phyloP scores from a whole-genome alignment of 2,113 vertebrate genomes.

The Phaethornis superciliosus region DNA sequence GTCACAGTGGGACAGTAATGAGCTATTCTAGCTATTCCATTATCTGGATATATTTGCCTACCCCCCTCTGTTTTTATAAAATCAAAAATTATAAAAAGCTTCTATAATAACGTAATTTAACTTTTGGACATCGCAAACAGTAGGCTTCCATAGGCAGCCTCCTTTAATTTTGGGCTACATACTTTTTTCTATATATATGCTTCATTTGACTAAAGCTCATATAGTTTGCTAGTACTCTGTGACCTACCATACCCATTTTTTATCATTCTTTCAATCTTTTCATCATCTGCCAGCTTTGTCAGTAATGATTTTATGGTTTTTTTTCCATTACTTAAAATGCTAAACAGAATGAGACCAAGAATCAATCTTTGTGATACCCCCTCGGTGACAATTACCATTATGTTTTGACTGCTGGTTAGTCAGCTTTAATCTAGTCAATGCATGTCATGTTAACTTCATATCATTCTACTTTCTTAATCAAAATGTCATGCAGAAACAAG shows the following conservation, averaged over 20 bases:
- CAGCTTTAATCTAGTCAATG: neutral
- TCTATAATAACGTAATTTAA: neutral
- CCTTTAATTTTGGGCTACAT: neutral
- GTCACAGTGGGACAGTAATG: neutral
- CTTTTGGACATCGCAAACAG: neutral
- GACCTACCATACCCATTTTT: neutral
- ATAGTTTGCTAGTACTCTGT: neutral
- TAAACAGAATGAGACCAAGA: neutral
- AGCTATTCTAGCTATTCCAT: neutral
- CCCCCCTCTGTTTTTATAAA: neutral
- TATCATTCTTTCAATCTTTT: neutral
- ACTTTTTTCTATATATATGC: neutral
- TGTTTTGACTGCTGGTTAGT: neutral
- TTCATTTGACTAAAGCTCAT: neutral
- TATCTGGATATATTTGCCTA: neutral
- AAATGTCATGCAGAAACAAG: neutral
- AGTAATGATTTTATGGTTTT: neutral
- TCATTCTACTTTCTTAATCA: neutral
- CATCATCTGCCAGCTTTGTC: neutral
- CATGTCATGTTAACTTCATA: neutral
- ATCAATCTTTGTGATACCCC: neutral
- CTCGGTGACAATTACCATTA: neutral
- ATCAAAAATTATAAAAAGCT: neutral
- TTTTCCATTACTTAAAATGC: neutral
- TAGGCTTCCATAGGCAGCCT: neutral